A percentile compares a stretch with the other conserved stretches of the same genome.
These are phyloP conservation scores for Cuculus canorus DNA, from an alignment of 2,797 vertebrate genomes.

Conservation along the genomic window DNA sequence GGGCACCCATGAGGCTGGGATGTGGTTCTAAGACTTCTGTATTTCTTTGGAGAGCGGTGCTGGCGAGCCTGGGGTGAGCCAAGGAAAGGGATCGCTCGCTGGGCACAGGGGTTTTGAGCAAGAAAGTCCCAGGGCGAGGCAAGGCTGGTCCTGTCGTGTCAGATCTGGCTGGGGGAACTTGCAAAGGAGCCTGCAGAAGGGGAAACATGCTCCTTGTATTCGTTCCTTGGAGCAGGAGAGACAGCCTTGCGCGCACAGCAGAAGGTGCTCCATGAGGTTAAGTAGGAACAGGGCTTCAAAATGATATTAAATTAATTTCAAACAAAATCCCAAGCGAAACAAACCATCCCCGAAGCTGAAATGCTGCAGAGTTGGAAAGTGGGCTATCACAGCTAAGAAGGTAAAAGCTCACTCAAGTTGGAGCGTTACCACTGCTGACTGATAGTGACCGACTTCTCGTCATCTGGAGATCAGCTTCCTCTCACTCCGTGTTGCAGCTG, in stretches of 20 bases:
- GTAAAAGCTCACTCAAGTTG: background rate
- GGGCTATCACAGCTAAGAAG: constrained; percentile 1
- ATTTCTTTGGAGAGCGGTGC: accelerated
- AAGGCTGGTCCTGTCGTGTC: background rate
- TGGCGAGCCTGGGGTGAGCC: accelerated
- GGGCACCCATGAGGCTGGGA: accelerated
- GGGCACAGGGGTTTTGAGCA: background rate
- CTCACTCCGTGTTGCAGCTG: background rate
- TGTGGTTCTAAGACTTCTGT: accelerated
- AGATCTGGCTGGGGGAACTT: too few species aligned
- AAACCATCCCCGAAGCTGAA: background rate
- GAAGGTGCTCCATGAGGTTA: background rate
- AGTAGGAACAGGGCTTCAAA: background rate
- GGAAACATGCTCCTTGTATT: background rate
- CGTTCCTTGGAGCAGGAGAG: background rate
- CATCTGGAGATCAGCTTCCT: constrained; percentile 1
- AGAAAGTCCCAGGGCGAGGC: background rate
- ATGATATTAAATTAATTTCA: background rate
- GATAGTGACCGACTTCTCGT: constrained; percentile 10
- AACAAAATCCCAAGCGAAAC: background rate
- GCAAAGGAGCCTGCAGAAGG: background rate
- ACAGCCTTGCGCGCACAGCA: background rate
- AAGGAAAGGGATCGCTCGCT: accelerated
- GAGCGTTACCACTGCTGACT: background rate
- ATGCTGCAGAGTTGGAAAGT: background rate